Evolutionary conservation across 2,797 vertebrate species (phyloP), one percentile per base, ranked within the genome.

Genomic region (Gorsachius magnificus): DNA sequence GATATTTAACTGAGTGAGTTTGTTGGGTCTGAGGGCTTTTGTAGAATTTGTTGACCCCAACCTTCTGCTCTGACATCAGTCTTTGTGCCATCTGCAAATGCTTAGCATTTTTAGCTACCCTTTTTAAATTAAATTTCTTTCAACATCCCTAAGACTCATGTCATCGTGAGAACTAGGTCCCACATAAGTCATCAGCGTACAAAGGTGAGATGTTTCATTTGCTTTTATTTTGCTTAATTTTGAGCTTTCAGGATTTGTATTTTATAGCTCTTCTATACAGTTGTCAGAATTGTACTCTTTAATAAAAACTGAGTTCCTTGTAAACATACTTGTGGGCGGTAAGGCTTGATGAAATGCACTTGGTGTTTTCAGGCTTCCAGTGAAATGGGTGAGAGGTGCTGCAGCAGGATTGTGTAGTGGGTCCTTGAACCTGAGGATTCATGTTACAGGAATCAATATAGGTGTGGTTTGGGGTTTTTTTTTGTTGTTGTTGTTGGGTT

Each of bases 141-240:
- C 31, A 72, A 45, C 14, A 31, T 69, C 18, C 3, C 0, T 70
- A 68, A 64, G 41, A 64, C 33, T 74, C 8, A 21, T 43, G 41
- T 72, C 33, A 11, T 51, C 26, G 10, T 0, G 0, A 41, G 60
- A 79, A 25, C 33, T 43, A 45, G 18, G 20, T 80, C 53, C 28
- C 36, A 54, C 48, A 92, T 68, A 93, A 92, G 80, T 64, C 21
- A n/a, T 58, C 46, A 80, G 14, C 4, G 83, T 89, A 56, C 45
- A 46, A 57, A 60, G n/a, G 25, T 70, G 66, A 87, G 25, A 19
- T 50, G 3, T 51, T 78, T 78, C 0, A 24, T 80, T 92, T 85
- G 38, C 60, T 71, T 94, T 85, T 19, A n/a, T 75, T 94, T 89
- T 85, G n/a, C 21, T 75, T 68, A 72, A 51, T 87, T 75, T 92